Evolutionary conservation across 2,888 invertebrate species (phyloP).

Genomic region (Timema cristinae): DNA sequence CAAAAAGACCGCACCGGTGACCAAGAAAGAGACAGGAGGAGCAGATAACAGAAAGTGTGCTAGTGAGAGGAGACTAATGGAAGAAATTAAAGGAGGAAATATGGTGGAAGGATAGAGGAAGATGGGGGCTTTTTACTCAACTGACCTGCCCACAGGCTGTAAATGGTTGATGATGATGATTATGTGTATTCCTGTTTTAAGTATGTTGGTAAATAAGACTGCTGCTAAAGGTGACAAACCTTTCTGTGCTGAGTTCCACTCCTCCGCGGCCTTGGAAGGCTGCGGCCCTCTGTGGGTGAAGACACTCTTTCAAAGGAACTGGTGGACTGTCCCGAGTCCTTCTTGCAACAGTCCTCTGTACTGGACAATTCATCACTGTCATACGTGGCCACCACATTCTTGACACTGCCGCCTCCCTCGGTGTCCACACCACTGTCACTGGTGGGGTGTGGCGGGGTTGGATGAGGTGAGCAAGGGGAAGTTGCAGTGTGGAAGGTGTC

Average conservation of each 20-base stretch:
- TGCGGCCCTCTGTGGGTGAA: constrained; percentile 22
- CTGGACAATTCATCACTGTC: constrained; percentile 58
- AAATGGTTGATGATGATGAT: too few relatives aligned
- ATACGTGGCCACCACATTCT: constrained; percentile 39
- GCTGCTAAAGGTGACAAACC: neutral
- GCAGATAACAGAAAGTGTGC: too few relatives aligned
- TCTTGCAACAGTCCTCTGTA: constrained; percentile 53
- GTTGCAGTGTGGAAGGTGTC: constrained; percentile 75
- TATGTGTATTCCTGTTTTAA: too few relatives aligned
- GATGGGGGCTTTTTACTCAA: too few relatives aligned
- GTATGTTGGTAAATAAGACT: too few relatives aligned
- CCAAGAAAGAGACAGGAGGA: too few relatives aligned
- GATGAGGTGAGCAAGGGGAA: constrained; percentile 45
- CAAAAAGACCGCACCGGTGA: too few relatives aligned
- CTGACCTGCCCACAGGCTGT: too few relatives aligned
- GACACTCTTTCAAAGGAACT: constrained; percentile 37
- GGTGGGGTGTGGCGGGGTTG: constrained; percentile 1
- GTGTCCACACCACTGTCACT: constrained; percentile 1
- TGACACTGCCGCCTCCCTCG: neutral
- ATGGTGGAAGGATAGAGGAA: too few relatives aligned
- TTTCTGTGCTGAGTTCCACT: constrained; percentile 18
- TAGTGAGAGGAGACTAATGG: too few relatives aligned
- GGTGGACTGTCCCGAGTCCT: constrained; percentile 45
- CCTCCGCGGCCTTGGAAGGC: constrained; percentile 8
- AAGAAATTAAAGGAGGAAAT: too few relatives aligned